These are phyloP conservation scores for Caenorhabditis drosophilae DNA, from an alignment of 2,888 invertebrate genomes.

Conservation along the genomic window DNA sequence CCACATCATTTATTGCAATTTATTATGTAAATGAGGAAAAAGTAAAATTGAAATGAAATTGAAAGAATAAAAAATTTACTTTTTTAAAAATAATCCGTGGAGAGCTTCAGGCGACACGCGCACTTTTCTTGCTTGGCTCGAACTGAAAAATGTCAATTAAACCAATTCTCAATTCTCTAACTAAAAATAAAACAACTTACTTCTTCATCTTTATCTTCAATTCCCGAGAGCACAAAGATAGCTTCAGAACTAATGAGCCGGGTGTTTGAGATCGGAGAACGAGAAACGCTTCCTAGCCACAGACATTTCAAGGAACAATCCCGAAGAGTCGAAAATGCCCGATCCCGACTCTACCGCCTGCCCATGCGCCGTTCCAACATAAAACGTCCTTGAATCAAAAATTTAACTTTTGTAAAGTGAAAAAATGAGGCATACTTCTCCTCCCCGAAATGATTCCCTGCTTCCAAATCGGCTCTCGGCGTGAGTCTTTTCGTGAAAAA, in stretches of 20 bases:
- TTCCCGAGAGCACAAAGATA: conserved; percentile 4
- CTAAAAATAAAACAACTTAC: conserved; percentile 13
- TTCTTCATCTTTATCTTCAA: conserved; percentile 2
- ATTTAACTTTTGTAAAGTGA: conserved; percentile 9
- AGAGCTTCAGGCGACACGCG: conserved; percentile 7
- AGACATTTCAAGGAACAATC: conserved; percentile 9
- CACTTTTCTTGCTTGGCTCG: conserved; percentile 3
- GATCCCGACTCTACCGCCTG: conserved; percentile 4
- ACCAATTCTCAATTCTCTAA: conserved; percentile 13
- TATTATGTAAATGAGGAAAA: too few relatives aligned
- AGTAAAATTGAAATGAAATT: too few relatives aligned
- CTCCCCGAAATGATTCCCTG: conserved; percentile 2
- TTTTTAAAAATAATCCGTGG: too few relatives aligned
- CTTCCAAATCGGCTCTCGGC: conserved; percentile 4
- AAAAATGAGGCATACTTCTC: conserved; percentile 8
- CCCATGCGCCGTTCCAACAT: conserved; percentile 4
- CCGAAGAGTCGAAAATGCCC: conserved; percentile 2
- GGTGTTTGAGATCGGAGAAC: conserved; percentile 5
- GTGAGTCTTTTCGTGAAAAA: neutral
- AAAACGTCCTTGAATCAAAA: conserved; percentile 6
- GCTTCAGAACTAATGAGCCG: conserved; percentile 3
- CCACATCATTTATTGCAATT: too few relatives aligned
- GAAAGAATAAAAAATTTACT: too few relatives aligned
- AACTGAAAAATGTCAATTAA: conserved; percentile 11
- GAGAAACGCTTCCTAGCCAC: conserved; percentile 1